Evolutionary conservation across 2,113 vertebrate genomes (phyloP), one percentile per base, ranked within the genome.

Genomic region (Daubentonia madagascariensis): DNA sequence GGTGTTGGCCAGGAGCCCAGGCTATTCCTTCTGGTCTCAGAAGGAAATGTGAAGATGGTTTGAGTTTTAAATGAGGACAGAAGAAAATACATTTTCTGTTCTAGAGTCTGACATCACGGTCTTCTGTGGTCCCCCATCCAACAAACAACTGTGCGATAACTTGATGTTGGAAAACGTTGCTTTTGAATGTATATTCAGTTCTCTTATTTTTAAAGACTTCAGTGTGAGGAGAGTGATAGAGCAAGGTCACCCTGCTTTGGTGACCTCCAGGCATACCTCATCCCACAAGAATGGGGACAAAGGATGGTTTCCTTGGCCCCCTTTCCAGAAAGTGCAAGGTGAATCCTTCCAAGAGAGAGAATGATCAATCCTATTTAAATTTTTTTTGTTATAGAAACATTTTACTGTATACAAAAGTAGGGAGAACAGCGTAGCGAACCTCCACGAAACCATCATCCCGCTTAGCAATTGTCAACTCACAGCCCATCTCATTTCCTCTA

Each of bases 1-100:
- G 50, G 12, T 22, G n/a, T 90, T 97, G 96, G 95, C 96, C 28
- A 2, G n/a, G 37, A 94, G 97, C 94, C 95, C 75, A 54, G 63
- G 86, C 48, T 80, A 67, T 45, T 96, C 85, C 28, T 81, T 75
- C 48, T 85, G 85, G 54, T 30, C 73, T 95, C 89, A 68, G 65
- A 81, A 81, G 25, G n/a, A 89, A 89, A 70, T 61, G 73, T 52
- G 79, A 95, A 85, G 72, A 78, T 37, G 52, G 11, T 67, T 63
- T 73, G 52, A 81, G 23, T 84, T 70, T 83, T 63, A 79, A 79
- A 59, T 63, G 81, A 93, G 50, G 63, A 54, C 40, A 32, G 48
- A 45, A 32, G 43, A 8, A 25, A 35, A 81, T 63, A 11, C 8
- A 9, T 37, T 0, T 7, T 43, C n/a, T 78, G 35, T 75, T 96